These are phyloP conservation scores for Microcebus tavaratra DNA, from an alignment of 2,113 vertebrate species.

Conservation along the genomic window DNA sequence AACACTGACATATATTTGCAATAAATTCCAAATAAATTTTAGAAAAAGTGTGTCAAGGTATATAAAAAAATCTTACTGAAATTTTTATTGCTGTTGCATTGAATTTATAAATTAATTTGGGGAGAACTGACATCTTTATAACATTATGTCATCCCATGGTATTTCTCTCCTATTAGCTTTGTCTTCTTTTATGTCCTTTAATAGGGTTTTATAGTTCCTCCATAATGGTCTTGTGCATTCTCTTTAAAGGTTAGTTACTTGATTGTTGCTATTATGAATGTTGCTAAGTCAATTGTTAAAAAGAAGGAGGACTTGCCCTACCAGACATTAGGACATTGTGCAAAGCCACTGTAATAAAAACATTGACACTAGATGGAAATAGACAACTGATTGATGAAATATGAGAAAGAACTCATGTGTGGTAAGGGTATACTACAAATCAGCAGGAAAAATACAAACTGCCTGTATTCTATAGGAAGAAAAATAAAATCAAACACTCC, in stretches of 20 bases:
- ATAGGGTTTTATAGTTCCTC: not conserved
- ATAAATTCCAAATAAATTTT: conserved; percentile 34
- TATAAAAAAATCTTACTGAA: not conserved
- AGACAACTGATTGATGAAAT: not conserved
- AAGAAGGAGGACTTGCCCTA: not conserved
- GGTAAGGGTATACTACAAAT: not conserved
- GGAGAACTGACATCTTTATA: not conserved
- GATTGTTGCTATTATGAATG: not conserved
- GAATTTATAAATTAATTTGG: conserved; percentile 2
- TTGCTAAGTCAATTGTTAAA: not conserved
- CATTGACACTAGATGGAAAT: not conserved
- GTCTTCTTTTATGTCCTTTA: not conserved
- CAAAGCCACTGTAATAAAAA: not conserved
- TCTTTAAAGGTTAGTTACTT: not conserved
- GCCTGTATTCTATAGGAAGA: not conserved
- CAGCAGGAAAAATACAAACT: not conserved
- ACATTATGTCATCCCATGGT: not conserved
- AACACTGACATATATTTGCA: not conserved
- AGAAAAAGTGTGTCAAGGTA: not conserved
- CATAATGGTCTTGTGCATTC: not conserved
- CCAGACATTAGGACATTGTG: not conserved
- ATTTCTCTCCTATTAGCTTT: not conserved
- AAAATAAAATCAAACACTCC: not conserved
- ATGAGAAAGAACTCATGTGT: not conserved
- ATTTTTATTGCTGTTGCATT: not conserved